These are phyloP conservation scores for Tuta absoluta DNA, from an alignment of 2,888 invertebrate genomes.

Conservation along the genomic window DNA sequence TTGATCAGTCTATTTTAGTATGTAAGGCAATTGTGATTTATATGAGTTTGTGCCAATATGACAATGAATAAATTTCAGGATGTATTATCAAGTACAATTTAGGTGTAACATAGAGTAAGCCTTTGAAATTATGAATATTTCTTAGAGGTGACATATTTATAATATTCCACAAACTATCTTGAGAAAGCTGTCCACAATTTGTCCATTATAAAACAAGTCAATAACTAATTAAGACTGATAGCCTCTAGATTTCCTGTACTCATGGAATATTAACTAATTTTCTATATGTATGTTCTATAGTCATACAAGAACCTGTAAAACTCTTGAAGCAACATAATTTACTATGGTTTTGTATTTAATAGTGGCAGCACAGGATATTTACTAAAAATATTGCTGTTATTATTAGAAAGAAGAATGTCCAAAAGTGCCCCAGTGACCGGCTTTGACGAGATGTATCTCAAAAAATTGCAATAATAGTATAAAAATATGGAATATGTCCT, in stretches of 20 bases:
- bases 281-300: constrained; percentile 29
- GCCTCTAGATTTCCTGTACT: constrained; percentile 42
- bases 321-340: no score
- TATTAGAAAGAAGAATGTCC: no score
- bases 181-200: constrained; percentile 51
- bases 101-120: constrained; percentile 24
- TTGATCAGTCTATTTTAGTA: constrained; percentile 22
- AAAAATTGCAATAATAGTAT: no score
- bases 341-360: no score
- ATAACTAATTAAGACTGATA: constrained; percentile 68
- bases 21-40: constrained; percentile 28
- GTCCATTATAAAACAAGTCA: constrained; percentile 55
- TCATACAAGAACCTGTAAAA: no score
- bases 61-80: constrained; percentile 17
- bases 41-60: constrained; percentile 28
- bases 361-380: no score
- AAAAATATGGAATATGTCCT: no score
- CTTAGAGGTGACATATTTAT: constrained; percentile 19
- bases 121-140: constrained; percentile 9
- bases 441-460: no score
- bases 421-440: no score
- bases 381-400: no score
- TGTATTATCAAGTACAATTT: constrained; percentile 27
- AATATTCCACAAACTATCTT: constrained; percentile 38
- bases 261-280: constrained; percentile 21